Evolutionary conservation across 2,113 vertebrate species (phyloP).

Genomic region (Carassius gibelio): DNA sequence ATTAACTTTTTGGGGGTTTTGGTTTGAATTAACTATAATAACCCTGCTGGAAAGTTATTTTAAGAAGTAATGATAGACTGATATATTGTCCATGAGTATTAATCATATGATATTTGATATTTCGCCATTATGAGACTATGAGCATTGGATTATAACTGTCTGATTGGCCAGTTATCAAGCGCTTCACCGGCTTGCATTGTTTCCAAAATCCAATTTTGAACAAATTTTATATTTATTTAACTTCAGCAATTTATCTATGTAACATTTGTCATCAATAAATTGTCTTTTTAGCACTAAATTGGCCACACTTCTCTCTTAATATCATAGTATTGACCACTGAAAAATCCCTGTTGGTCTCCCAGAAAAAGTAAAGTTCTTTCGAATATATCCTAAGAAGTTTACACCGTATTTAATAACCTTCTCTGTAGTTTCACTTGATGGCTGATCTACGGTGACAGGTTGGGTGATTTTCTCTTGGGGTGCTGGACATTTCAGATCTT

Average conservation of each 20-base stretch:
- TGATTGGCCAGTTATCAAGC: not conserved
- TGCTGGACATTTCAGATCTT: conserved; percentile 52
- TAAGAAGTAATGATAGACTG: not conserved
- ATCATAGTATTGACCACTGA: not conserved
- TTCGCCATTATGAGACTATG: not conserved
- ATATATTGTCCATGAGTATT: not conserved
- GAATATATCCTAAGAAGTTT: not conserved
- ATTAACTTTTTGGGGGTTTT: not conserved
- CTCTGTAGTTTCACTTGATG: conserved; percentile 4
- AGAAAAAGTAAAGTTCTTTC: not conserved
- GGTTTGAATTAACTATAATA: not conserved
- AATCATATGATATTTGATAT: not conserved
- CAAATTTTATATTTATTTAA: not conserved
- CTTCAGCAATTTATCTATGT: not conserved
- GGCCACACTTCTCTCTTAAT: not conserved
- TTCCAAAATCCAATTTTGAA: not conserved
- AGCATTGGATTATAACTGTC: not conserved
- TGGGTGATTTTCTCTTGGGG: conserved; percentile 35
- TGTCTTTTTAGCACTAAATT: not conserved
- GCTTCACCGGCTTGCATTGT: not conserved
- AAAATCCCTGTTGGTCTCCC: not conserved
- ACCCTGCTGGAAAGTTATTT: not conserved
- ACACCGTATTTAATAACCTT: conserved; percentile 14
- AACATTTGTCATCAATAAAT: not conserved
- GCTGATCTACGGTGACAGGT: not conserved